These are phyloP conservation scores for Poecilia picta DNA, from an alignment of 2,797 vertebrate genomes.

Conservation along the genomic window DNA sequence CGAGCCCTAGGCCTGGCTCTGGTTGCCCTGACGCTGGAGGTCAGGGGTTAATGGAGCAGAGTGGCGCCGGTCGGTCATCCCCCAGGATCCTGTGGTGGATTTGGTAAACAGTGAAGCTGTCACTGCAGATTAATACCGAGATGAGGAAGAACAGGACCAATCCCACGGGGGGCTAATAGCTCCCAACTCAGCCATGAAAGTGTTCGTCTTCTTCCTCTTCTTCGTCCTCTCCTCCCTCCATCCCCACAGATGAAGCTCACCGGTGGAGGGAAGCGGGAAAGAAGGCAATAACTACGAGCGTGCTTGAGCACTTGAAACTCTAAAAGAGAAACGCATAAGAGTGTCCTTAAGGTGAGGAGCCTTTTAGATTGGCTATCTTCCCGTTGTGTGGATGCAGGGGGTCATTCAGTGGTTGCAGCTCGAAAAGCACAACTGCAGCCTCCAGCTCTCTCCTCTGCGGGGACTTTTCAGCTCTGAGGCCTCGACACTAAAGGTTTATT, in stretches of 20 bases:
- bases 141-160: slow-evolving; percentile 67
- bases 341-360: slow-evolving; percentile 14
- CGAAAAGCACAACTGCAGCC: slow-evolving; percentile 45
- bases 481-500: slow-evolving; percentile 51
- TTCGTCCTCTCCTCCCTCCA: slow-evolving; percentile 68
- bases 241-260: slow-evolving; percentile 60
- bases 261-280: slow-evolving; percentile 38
- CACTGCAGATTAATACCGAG: slow-evolving; percentile 86
- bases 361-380: slow-evolving; percentile 32
- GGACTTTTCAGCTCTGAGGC: slow-evolving; percentile 51
- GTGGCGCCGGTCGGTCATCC: slow-evolving; percentile 79
- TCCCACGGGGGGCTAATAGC: slow-evolving; percentile 76
- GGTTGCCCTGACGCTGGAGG: slow-evolving; percentile 68
- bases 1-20: slow-evolving; percentile 71
- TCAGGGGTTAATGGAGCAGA: slow-evolving; percentile 86
- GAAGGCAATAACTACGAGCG: slow-evolving; percentile 49
- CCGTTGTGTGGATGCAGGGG: slow-evolving; percentile 32
- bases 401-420: slow-evolving; percentile 54
- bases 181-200: slow-evolving; percentile 79
- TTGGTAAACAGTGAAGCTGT: slow-evolving; percentile 87
- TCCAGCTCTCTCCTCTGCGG: slow-evolving; percentile 41
- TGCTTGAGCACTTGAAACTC: slow-evolving; percentile 39
- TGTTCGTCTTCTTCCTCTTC: slow-evolving; percentile 75
- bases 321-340: slow-evolving; percentile 27
- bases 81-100: slow-evolving; percentile 80